These are phyloP conservation scores for Morone saxatilis DNA, from an alignment of 2,113 vertebrate species.

Conservation along the genomic window DNA sequence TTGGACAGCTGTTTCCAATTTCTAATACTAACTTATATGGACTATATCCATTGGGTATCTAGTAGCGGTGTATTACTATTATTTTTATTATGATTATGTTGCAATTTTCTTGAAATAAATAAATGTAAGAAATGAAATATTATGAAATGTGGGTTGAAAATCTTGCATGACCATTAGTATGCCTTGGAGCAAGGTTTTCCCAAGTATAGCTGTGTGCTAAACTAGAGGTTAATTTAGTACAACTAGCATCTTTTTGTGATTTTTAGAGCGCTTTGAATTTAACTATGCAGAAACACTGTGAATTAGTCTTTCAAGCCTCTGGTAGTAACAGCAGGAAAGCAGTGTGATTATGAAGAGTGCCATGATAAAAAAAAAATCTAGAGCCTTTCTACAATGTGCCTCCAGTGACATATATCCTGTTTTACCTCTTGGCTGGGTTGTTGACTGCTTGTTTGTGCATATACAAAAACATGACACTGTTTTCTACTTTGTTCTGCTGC, in stretches of 20 bases:
- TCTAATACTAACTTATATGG: not conserved
- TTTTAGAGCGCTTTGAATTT: not conserved
- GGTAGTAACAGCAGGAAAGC: slow-evolving; percentile 3
- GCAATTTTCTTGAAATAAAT: not conserved
- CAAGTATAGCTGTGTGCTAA: not conserved
- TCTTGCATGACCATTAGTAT: not conserved
- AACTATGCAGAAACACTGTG: slow-evolving; percentile 7
- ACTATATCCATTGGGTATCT: not conserved
- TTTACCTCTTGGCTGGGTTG: slow-evolving; percentile 15
- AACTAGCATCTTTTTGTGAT: not conserved
- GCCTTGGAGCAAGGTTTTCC: not conserved
- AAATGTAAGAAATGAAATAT: not conserved
- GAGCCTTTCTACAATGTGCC: not conserved
- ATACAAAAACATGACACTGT: not conserved
- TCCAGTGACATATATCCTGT: not conserved
- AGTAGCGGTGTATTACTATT: not conserved
- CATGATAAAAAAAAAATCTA: not conserved
- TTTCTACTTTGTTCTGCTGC: not conserved
- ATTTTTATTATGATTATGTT: not conserved
- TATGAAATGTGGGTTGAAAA: not conserved
- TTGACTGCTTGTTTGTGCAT: not conserved
- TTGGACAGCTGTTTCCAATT: slow-evolving; percentile 35
- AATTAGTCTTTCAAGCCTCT: slow-evolving; percentile 15
- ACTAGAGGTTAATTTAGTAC: not conserved
- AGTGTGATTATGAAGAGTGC: slow-evolving; percentile 5